phyloP scores from a whole-genome alignment of 2,888 invertebrate species.

The Incurvaria masculella region DNA sequence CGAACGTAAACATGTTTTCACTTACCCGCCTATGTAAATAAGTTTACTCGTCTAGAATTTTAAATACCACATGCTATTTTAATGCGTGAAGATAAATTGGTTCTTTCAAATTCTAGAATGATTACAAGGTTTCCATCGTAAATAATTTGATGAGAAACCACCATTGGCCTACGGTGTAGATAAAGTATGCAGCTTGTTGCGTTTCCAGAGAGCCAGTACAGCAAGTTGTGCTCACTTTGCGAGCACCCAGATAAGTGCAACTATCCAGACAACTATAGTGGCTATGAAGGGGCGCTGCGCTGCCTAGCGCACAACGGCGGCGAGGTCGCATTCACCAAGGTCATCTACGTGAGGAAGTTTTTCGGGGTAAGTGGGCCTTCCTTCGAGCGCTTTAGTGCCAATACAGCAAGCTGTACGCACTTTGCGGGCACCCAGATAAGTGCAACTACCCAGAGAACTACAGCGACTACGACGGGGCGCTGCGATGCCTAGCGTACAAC shows the following conservation, averaged over 20 bases:
- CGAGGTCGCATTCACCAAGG: slow-evolving; percentile 84
- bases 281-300: slow-evolving; percentile 81
- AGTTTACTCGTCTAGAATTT: too few relatives aligned
- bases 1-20: too few relatives aligned
- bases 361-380: slow-evolving; percentile 62
- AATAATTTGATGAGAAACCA: too few relatives aligned
- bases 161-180: too few relatives aligned
- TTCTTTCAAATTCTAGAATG: too few relatives aligned
- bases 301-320: slow-evolving; percentile 81
- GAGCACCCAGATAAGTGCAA: slow-evolving; percentile 73
- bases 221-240: slow-evolving; percentile 75
- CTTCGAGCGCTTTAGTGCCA: too few relatives aligned
- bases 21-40: too few relatives aligned
- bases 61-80: too few relatives aligned
- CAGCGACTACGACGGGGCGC: slow-evolving; percentile 84
- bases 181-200: too few relatives aligned
- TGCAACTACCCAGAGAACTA: slow-evolving; percentile 81
- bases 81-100: too few relatives aligned
- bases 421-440: slow-evolving; percentile 72
- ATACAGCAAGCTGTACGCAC: slow-evolving; percentile 73
- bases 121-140: too few relatives aligned
- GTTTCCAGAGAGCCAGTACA: slow-evolving; percentile 68
- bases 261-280: slow-evolving; percentile 80
- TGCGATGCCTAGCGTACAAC: slow-evolving; percentile 76
- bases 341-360: slow-evolving; percentile 74